phyloP scores from a whole-genome alignment of 1,140 invertebrate species.

The Acyrthosiphon pisum region DNA sequence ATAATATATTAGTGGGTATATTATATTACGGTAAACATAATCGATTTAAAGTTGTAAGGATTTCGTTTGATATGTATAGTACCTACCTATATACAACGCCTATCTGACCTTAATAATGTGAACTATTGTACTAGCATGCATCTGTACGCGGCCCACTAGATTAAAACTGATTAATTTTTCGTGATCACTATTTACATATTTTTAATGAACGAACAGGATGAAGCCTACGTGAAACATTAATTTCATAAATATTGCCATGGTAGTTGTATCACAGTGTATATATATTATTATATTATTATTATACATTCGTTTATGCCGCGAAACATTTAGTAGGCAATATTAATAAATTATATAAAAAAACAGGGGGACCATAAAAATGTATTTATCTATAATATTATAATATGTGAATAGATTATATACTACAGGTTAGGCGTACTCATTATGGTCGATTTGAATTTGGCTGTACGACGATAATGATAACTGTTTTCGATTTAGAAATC shows the following conservation, averaged over 20 bases:
- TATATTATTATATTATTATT: not conserved
- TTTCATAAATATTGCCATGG: not conserved
- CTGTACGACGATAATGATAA: not conserved
- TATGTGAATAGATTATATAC: no score
- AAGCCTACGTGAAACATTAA: conserved; percentile 22
- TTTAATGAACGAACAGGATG: conserved; percentile 4
- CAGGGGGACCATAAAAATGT: no score
- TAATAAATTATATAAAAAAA: not conserved
- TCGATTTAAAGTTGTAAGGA: not conserved
- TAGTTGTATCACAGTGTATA: not conserved
- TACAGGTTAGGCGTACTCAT: no score
- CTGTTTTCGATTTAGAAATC: not conserved
- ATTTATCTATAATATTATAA: no score
- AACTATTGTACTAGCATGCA: conserved; percentile 20
- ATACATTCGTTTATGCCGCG: not conserved
- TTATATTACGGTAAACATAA: not conserved
- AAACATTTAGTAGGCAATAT: not conserved
- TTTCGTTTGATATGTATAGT: not conserved
- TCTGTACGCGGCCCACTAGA: not conserved
- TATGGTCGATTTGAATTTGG: not conserved
- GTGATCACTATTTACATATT: conserved; percentile 13
- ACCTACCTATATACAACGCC: not conserved
- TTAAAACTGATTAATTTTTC: conserved; percentile 40
- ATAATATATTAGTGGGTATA: not conserved
- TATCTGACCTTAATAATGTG: conserved; percentile 12